Conservation (phyloP, 2,113 vertebrate species). For the Pseudorhombus dupliciocellatus region DNA sequence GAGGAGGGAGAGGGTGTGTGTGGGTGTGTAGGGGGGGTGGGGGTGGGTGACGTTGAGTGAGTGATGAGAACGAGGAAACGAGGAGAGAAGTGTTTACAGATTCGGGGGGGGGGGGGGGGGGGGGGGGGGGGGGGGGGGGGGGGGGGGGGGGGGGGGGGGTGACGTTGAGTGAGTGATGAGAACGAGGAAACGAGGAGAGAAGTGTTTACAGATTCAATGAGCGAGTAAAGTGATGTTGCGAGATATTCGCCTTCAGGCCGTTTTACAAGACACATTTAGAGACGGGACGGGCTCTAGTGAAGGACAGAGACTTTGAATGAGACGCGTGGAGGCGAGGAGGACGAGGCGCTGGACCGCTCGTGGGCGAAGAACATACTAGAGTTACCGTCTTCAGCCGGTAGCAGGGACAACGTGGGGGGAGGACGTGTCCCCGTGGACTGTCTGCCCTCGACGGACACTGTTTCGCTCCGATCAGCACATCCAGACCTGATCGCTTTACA, state of each 20-base stretch:
- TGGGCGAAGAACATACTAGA: conserved; percentile 18
- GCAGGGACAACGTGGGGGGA: conserved; percentile 50
- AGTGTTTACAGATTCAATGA: conserved; percentile 19
- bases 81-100: conserved; percentile 14
- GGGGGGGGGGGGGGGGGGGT: neutral
- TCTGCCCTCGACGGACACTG: conserved; percentile 66
- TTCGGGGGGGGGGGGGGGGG: no score
- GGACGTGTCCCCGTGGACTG: conserved; percentile 55
- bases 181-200: conserved; percentile 6
- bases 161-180: conserved; percentile 28
- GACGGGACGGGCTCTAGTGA: neutral
- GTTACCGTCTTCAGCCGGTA: conserved; percentile 53
- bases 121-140: no score
- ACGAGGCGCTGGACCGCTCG: neutral
- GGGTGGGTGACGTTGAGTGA: conserved; percentile 3
- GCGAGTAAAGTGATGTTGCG: neutral
- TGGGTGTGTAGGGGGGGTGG: neutral
- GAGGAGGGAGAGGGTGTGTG: neutral
- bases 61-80: conserved; percentile 21
- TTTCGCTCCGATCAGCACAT: conserved; percentile 78
- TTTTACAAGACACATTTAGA: neutral
- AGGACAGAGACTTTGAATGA: no score
- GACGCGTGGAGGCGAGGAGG: no score
- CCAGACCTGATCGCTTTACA: conserved; percentile 78
- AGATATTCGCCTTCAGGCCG: neutral